Conservation (phyloP, 2,797 vertebrate genomes). For the Sebastes miniatus region DNA sequence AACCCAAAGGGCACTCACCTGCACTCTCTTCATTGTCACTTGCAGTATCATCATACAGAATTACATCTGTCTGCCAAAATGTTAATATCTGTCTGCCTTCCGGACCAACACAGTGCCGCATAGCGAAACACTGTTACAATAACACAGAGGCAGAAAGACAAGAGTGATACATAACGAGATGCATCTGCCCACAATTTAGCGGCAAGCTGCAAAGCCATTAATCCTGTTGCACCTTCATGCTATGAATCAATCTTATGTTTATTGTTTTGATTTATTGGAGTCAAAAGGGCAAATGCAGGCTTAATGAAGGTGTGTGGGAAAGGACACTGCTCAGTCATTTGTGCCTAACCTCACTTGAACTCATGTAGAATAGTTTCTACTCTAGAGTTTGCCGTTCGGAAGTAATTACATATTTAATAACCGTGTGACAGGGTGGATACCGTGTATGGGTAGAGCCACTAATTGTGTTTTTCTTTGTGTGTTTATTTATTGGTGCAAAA, state of each 20-base stretch:
- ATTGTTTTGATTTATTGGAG: conserved; percentile 42
- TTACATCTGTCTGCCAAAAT: neutral
- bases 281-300: conserved; percentile 29
- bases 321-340: neutral
- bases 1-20: conserved; percentile 14
- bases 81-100: neutral
- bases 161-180: neutral
- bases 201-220: conserved; percentile 18
- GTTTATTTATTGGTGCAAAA: neutral
- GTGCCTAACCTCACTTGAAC: neutral
- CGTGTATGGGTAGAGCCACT: neutral
- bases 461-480: neutral
- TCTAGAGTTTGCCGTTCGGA: neutral
- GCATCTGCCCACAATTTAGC: conserved; percentile 13
- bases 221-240: conserved; percentile 21
- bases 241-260: conserved; percentile 39
- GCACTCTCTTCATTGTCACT: neutral
- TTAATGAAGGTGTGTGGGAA: conserved; percentile 19
- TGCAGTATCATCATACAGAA: neutral
- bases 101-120: neutral
- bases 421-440: neutral
- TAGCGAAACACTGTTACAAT: neutral
- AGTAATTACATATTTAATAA: neutral
- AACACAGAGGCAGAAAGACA: neutral
- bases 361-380: neutral